These are phyloP conservation scores for Iphiclides podalirius DNA, from an alignment of 2,888 invertebrate genomes.

Conservation along the genomic window DNA sequence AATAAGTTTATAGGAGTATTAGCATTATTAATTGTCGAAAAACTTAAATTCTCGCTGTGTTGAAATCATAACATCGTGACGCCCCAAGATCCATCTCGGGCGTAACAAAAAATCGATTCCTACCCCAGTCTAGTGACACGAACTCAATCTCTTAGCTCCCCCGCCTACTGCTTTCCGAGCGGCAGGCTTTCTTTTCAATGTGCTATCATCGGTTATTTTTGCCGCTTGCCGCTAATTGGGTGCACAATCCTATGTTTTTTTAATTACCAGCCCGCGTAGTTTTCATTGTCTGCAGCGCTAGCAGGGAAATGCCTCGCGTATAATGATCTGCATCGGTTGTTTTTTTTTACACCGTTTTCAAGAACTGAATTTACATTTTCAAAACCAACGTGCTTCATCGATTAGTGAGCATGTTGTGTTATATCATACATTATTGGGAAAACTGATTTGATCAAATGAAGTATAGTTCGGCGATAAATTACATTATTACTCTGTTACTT, in stretches of 20 bases:
- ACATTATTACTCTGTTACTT: too few relatives aligned
- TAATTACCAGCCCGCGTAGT: slow-evolving; percentile 16
- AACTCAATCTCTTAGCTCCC: slow-evolving; percentile 15
- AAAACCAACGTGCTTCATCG: too few relatives aligned
- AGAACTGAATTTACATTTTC: too few relatives aligned
- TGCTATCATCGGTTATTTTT: slow-evolving; percentile 21
- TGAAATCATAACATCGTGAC: neutral
- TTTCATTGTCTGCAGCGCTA: slow-evolving; percentile 4
- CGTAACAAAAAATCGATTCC: slow-evolving; percentile 17
- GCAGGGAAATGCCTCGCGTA: slow-evolving; percentile 7
- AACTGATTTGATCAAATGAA: too few relatives aligned
- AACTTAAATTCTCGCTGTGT: neutral
- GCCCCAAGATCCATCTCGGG: neutral
- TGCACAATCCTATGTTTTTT: slow-evolving; percentile 16
- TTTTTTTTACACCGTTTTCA: too few relatives aligned
- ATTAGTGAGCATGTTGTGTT: too few relatives aligned
- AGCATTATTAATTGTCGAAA: too few relatives aligned
- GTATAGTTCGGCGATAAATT: too few relatives aligned
- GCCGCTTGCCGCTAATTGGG: slow-evolving; percentile 22
- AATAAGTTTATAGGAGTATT: too few relatives aligned
- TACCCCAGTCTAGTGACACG: slow-evolving; percentile 17
- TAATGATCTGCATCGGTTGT: neutral
- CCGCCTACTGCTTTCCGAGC: slow-evolving; percentile 11
- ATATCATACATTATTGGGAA: too few relatives aligned
- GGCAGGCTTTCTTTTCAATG: slow-evolving; percentile 10